Evolutionary conservation across 35 echinoderm and acorn worm species (phyloP), one percentile per base, ranked within the genome.

Genomic region (Stichopus chloronotus): DNA sequence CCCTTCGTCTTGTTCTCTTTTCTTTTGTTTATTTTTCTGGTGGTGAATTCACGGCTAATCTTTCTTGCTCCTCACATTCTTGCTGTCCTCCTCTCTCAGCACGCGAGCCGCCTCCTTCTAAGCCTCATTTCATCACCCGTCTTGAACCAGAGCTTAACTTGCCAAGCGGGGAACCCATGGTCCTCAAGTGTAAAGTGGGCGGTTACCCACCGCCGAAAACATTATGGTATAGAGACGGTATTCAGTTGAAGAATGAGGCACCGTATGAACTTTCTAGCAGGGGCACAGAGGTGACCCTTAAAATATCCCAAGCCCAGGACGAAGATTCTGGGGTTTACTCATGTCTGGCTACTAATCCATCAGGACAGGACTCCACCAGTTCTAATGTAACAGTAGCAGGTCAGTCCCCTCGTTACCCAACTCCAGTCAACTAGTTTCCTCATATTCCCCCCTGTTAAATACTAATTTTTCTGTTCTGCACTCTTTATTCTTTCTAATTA

Each of bases 321-420:
- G 92, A 93, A 60, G 92, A 93, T 61, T n/a, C 58, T 19, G 92
- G 92, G 19, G 83, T 74, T 61, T 93, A 93, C 71, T 88, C 92
- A 43, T 93, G 92, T 65, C 68, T 88, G 53, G 92, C 92, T 23
- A 89, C 92, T 69, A 93, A 93, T 83, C n/a, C 65, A 77, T 86
- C 72, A 8, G 92, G 92, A n/a, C 92, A 86, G 56, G 92, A 93
- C 59, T 69, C 86, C 20, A 93, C 92, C 0, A 88, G 53, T 20
- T 86, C 23, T 8, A 74, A 55, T 30, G 85, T 93, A 8, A 72
- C 65, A 77, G 92, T 93, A 43, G 84, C 54, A 87, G 84, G 84
- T 87, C n/a, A 56, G 84, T 87, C 21, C 23, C 78, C 78, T 17
- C 21, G 3, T 0, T 14, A 10, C 61, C 61, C 61, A 13, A 0